Evolutionary conservation across 2,888 invertebrate species (phyloP).

Genomic region (Plebejus argus): DNA sequence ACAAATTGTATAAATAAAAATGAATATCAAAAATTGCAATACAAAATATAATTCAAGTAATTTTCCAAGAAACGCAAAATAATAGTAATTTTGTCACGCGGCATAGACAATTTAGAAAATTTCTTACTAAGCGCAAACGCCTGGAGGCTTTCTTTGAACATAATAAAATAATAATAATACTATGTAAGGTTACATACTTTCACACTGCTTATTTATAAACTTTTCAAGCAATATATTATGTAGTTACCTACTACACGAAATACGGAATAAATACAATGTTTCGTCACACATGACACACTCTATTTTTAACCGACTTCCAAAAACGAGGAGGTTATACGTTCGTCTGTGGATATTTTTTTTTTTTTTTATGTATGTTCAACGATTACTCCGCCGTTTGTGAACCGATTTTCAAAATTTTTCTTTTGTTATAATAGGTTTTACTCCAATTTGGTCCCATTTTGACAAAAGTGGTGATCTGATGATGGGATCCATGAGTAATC

Average conservation of each 20-base stretch:
- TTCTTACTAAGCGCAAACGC: background rate
- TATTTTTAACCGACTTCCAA: no score
- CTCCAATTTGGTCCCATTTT: no score
- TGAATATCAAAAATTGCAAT: background rate
- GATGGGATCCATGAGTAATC: no score
- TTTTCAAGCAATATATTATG: background rate
- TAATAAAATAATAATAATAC: background rate
- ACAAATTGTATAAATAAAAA: background rate
- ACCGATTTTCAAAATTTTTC: no score
- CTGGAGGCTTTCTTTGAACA: slow-evolving; percentile 8
- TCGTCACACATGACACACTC: no score
- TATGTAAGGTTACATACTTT: slow-evolving; percentile 6
- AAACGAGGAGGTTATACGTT: no score
- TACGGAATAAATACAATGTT: background rate
- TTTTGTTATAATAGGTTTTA: no score
- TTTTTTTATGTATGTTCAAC: no score
- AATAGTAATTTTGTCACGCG: background rate
- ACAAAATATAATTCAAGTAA: background rate
- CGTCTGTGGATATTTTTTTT: no score
- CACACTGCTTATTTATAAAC: background rate
- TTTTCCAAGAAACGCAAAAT: background rate
- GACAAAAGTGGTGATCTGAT: no score
- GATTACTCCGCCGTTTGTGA: no score
- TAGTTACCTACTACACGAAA: background rate
- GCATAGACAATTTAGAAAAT: background rate